Evolutionary conservation across 2,888 invertebrate species (phyloP).

Genomic region (Acanthoscelides obtectus): DNA sequence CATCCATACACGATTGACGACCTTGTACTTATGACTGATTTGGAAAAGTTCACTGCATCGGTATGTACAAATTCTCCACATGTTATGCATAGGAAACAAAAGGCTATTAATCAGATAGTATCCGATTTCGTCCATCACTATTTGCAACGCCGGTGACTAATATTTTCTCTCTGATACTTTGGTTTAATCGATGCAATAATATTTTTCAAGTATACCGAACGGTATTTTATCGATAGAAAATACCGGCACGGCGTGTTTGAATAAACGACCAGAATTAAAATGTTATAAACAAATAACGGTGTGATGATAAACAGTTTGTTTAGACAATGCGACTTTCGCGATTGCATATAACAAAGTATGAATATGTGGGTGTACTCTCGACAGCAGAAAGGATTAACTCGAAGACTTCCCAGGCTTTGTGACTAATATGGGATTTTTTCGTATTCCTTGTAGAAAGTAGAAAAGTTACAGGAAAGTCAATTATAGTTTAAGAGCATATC

Average conservation of each 20-base stretch:
- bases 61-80: neutral
- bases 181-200: neutral
- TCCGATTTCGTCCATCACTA: neutral
- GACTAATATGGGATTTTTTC: neutral
- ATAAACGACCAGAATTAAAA: neutral
- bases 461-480: too few relatives aligned
- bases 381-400: neutral
- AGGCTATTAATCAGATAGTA: neutral
- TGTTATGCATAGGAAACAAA: neutral
- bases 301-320: neutral
- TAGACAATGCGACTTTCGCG: neutral
- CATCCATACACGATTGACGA: too few relatives aligned
- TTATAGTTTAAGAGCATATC: too few relatives aligned
- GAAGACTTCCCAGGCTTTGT: neutral
- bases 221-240: neutral
- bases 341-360: neutral
- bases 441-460: too few relatives aligned
- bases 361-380: neutral
- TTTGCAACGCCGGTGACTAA: neutral
- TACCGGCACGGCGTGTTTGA: neutral
- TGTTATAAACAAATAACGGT: neutral
- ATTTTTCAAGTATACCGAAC: neutral
- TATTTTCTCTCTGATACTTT: neutral
- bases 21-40: too few relatives aligned
- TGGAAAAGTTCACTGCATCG: neutral